phyloP scores from a whole-genome alignment of 2,113 vertebrate species.

The Xiphias gladius region DNA sequence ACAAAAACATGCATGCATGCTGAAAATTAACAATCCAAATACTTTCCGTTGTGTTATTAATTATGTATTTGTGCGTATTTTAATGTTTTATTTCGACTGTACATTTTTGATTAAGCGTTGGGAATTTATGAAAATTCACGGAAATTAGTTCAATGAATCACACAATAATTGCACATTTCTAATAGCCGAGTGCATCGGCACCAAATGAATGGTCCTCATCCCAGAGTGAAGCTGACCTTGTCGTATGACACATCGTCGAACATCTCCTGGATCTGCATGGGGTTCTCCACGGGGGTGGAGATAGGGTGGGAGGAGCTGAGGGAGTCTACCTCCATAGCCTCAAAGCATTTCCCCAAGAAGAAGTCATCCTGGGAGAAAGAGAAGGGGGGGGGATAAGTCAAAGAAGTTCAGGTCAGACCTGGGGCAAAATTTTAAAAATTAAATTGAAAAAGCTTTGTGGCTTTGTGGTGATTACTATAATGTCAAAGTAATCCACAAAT shows the following conservation, averaged over 20 bases:
- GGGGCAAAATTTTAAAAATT: too few relatives aligned
- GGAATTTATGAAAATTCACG: not conserved
- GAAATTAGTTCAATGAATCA: too few relatives aligned
- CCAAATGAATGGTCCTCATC: not conserved
- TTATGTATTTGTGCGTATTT: too few relatives aligned
- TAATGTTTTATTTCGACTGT: not conserved
- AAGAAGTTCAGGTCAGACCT: not conserved
- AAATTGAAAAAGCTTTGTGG: not conserved
- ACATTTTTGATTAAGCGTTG: not conserved
- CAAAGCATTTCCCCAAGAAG: conserved; percentile 90
- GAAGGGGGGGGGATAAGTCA: not conserved
- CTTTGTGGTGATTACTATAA: too few relatives aligned
- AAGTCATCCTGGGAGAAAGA: conserved; percentile 84
- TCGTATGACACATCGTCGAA: conserved; percentile 94
- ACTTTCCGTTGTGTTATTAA: not conserved
- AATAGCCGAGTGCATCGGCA: not conserved
- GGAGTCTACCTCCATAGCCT: conserved; percentile 91
- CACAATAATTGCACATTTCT: not conserved
- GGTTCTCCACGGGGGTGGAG: conserved; percentile 89
- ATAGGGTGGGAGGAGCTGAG: conserved; percentile 93
- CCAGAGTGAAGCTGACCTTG: conserved; percentile 83
- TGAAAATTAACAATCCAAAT: not conserved
- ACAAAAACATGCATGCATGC: not conserved
- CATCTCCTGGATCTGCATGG: conserved; percentile 93
- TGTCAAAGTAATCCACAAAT: too few relatives aligned